Conservation (phyloP, 2,888 invertebrate genomes). For the Cryptophagus acutangulus region DNA sequence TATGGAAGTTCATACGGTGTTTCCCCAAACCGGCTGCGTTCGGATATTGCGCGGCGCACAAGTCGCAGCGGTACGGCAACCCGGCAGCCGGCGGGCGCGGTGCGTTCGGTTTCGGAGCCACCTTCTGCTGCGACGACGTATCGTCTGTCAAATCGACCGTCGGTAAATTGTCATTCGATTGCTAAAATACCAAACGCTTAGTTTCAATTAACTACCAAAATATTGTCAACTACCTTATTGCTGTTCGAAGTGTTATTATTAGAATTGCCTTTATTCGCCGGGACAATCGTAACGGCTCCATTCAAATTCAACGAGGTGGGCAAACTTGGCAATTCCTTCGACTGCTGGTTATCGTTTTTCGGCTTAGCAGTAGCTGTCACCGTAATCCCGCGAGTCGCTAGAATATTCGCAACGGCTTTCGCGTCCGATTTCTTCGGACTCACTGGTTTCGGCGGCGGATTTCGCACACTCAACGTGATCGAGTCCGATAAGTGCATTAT, state of each 20-base stretch:
- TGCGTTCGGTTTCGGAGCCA: constrained; percentile 39
- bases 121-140: constrained; percentile 37
- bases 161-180: constrained; percentile 33
- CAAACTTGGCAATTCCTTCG: constrained; percentile 49
- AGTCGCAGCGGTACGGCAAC: constrained; percentile 58
- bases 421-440: constrained; percentile 61
- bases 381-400: constrained; percentile 73
- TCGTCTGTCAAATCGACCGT: constrained; percentile 54
- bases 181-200: too few relatives aligned
- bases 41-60: constrained; percentile 69
- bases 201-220: too few relatives aligned
- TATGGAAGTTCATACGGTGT: constrained; percentile 62
- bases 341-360: constrained; percentile 32
- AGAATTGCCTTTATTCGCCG: constrained; percentile 42
- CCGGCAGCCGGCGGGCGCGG: constrained; percentile 51
- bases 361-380: constrained; percentile 62
- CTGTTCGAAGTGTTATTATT: constrained; percentile 20
- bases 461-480: constrained; percentile 62
- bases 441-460: constrained; percentile 44
- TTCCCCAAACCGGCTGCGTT: constrained; percentile 55
- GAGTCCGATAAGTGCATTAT: constrained; percentile 67
- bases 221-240: too few relatives aligned
- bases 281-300: constrained; percentile 59
- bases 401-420: constrained; percentile 69
- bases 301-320: constrained; percentile 55